Percentiles rank a stretch among this genome's conserved stretches.
Evolutionary conservation across 2,888 invertebrate genomes (phyloP).

Genomic region (Caenorhabditis wallacei): DNA sequence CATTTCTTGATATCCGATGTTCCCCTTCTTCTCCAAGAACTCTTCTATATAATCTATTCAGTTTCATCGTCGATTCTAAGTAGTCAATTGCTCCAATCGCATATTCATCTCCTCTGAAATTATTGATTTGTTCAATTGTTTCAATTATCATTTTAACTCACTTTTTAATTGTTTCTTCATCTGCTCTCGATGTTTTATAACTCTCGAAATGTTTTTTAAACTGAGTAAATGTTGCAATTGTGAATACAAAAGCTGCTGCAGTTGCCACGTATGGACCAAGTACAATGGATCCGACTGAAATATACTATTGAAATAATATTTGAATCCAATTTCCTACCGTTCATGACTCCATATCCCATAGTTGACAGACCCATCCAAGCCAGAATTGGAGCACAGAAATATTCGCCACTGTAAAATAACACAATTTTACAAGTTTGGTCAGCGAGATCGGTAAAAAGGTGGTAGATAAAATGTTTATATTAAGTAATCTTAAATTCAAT

Average conservation of each 20-base stretch:
- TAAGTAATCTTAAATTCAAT: too few relatives aligned
- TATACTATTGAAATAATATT: background rate
- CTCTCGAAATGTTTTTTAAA: constrained; percentile 62
- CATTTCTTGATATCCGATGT: constrained; percentile 64
- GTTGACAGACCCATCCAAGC: constrained; percentile 68
- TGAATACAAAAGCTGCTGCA: constrained; percentile 40
- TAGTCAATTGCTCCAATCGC: constrained; percentile 72
- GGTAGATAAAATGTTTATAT: too few relatives aligned
- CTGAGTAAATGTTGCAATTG: constrained; percentile 58
- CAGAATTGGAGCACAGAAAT: constrained; percentile 70
- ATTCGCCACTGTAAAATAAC: constrained; percentile 66
- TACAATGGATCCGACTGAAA: constrained; percentile 47
- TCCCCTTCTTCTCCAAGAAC: constrained; percentile 70
- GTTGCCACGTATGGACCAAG: constrained; percentile 56
- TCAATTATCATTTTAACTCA: constrained; percentile 21
- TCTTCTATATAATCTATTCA: constrained; percentile 66
- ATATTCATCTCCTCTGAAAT: constrained; percentile 73
- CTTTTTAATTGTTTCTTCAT: constrained; percentile 62
- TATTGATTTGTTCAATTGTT: background rate
- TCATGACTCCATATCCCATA: constrained; percentile 65
- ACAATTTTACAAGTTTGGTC: background rate
- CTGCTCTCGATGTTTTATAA: constrained; percentile 61
- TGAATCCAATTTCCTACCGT: constrained; percentile 27
- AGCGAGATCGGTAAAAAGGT: too few relatives aligned
- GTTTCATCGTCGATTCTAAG: constrained; percentile 69